These are phyloP conservation scores for Yponomeuta sedellus DNA, from an alignment of 2,888 invertebrate genomes.

Conservation along the genomic window DNA sequence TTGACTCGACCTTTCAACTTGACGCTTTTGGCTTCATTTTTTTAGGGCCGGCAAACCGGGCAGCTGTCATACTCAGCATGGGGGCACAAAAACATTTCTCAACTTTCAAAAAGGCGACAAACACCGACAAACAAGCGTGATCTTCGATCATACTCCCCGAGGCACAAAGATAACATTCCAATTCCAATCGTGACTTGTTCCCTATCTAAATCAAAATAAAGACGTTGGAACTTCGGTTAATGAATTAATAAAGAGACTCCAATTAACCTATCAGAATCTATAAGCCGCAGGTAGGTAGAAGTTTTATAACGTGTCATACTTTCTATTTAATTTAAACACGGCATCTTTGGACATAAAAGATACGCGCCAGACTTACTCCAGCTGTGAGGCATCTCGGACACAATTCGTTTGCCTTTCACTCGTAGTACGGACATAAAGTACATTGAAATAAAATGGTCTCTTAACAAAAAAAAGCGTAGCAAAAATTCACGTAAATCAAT, in stretches of 20 bases:
- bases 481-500: slow-evolving; percentile 16
- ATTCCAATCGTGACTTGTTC: slow-evolving; percentile 2
- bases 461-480: background rate
- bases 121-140: slow-evolving; percentile 2
- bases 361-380: background rate
- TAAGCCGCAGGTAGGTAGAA: slow-evolving; percentile 26
- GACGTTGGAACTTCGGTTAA: slow-evolving; percentile 25
- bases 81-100: slow-evolving; percentile 17
- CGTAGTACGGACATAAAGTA: background rate
- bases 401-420: slow-evolving; percentile 10
- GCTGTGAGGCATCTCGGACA: slow-evolving; percentile 4
- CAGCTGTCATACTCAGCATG: slow-evolving; percentile 26
- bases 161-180: background rate
- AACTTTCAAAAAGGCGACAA: slow-evolving; percentile 1
- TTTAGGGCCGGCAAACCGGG: slow-evolving; percentile 29
- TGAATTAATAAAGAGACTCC: slow-evolving; percentile 32
- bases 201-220: slow-evolving; percentile 20
- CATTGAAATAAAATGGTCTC: background rate
- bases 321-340: slow-evolving; percentile 31
- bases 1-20: slow-evolving; percentile 46
- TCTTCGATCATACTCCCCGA: slow-evolving; percentile 2
- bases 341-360: slow-evolving; percentile 12
- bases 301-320: slow-evolving; percentile 21
- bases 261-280: slow-evolving; percentile 30
- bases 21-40: slow-evolving; percentile 15